Evolutionary conservation across 2,888 invertebrate genomes (phyloP), one percentile per base, ranked within the genome.

Genomic region (Lamellibrachia satsuma): DNA sequence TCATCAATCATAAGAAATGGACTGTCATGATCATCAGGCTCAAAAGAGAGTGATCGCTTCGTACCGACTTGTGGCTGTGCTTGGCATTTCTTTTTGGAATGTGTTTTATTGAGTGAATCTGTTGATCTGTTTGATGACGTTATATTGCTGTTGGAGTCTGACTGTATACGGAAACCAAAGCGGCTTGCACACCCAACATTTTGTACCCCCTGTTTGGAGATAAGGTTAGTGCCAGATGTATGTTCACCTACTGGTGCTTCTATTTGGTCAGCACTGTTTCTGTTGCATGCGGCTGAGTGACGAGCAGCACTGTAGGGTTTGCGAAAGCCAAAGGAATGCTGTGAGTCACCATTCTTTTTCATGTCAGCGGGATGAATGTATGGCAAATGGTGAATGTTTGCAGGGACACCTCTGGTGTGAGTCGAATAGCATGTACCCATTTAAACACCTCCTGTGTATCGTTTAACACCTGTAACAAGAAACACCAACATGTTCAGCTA

Each of bases 101-200:
- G 75, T 75, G 75, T 75, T 75, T 11, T 75, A 75, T 15, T 75
- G 75, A 75, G 75, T n/a, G 75, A 75, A 75, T 75, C 75, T 75
- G 75, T 75, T 15, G 75, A 75, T n/a, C 22, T 75, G 75, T 75
- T 11, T 15, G 75, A 75, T 6, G 22, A 11, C n/a, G 75, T n/a
- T 75, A 75, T n/a, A 75, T 75, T 75, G 75, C 75, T 75, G 75
- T 75, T 75, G 75, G 75, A 75, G 75, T 75, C 75, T 75, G 75
- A 75, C 15, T 6, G 75, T 75, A n/a, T 75, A 75, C 4, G 75
- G 75, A 75, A 75, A n/a, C 75, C 75, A 75, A 75, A 75, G 22
- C 75, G 75, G 22, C 75, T 75, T 75, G 75, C 75, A 15, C 15
- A 75, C 75, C 75, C 75, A 15, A 75, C 75, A 75, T 75, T 75